Conservation (phyloP, 2,113 vertebrate genomes). For the Amphiprion ocellaris region DNA sequence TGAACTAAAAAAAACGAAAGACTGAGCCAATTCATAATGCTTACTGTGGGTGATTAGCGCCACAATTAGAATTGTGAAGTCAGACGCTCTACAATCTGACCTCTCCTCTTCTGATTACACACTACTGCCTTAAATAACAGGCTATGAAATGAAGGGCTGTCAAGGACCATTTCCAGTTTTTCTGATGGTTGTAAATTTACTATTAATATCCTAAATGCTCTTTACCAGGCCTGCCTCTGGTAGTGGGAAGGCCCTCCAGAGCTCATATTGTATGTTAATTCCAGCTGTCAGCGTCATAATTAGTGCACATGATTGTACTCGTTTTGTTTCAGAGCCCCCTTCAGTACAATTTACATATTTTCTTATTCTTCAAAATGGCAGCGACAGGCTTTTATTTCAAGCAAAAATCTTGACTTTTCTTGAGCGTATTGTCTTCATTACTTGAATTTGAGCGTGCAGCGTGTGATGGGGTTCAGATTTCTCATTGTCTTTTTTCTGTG, state of each 20-base stretch:
- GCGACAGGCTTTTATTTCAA: constrained; percentile 53
- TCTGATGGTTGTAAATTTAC: constrained; percentile 89
- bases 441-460: constrained; percentile 26
- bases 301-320: constrained; percentile 82
- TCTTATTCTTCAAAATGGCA: constrained; percentile 58
- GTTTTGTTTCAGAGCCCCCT: constrained; percentile 65
- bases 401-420: constrained; percentile 27
- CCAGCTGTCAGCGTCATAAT: constrained; percentile 87
- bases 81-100: constrained; percentile 80
- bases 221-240: constrained; percentile 89
- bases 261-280: constrained; percentile 86
- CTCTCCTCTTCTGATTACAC: constrained; percentile 89
- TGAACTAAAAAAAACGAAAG: constrained; percentile 34
- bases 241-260: constrained; percentile 83
- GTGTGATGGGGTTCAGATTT: constrained; percentile 30
- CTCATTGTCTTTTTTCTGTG: constrained; percentile 34
- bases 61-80: constrained; percentile 85
- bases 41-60: constrained; percentile 87
- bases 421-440: constrained; percentile 46
- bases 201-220: constrained; percentile 91
- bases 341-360: constrained; percentile 65
- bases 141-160: constrained; percentile 93
- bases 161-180: constrained; percentile 77
- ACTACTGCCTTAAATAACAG: constrained; percentile 91
- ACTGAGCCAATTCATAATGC: constrained; percentile 75